Base-by-base conservation (phyloP, 37 sponge, comb jelly and placozoan species). In the Theonella swinhoei region DNA sequence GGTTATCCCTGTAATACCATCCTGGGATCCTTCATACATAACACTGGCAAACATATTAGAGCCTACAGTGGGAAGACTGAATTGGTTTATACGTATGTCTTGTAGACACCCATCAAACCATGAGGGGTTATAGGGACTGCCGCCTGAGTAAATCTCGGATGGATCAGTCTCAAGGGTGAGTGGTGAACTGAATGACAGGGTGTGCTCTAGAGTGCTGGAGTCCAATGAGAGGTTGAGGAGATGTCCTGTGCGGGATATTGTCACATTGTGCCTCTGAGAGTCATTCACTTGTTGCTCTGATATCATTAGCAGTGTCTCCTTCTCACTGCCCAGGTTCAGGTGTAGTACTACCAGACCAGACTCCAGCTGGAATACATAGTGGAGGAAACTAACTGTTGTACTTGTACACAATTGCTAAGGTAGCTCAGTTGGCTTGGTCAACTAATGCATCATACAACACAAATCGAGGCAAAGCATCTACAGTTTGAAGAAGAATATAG, bases 91-190 rank as follows among this genome's bases (percentile, higher is more conserved):
- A 40, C 91, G 74, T 62, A 90, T 76, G 41, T 90, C 86, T 17
- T 90, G 70, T 4, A 90, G 22, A 29, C 91, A 90, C 9, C 91
- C 91, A 24, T 11, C 68, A 39, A 68, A 90, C 2, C 30, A 39
- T 3, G 69, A 65, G 14, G 42, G n/a, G 9, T 25, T 22, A 69
- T 4, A 1, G 37, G 79, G 89, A 31, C 30, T 29, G 0, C 91
- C 91, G 41, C 86, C 86, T 69, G 77, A 64, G 43, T 77, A 90
- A 24, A 90, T 68, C n/a, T 72, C 23, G 64, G 75, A 77, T 64
- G 63, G 8, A 26, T 38, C n/a, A 0, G 80, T 36, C 59, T 85
- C 78, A 1, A 90, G 78, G 7, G 64, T 82, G 1, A 85, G 62
- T 0, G 74, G 63, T 23, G 68, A 59, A n/a, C 91, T 82, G 2